Conservation (phyloP, 2,888 invertebrate genomes). For the Onchidella celtica region DNA sequence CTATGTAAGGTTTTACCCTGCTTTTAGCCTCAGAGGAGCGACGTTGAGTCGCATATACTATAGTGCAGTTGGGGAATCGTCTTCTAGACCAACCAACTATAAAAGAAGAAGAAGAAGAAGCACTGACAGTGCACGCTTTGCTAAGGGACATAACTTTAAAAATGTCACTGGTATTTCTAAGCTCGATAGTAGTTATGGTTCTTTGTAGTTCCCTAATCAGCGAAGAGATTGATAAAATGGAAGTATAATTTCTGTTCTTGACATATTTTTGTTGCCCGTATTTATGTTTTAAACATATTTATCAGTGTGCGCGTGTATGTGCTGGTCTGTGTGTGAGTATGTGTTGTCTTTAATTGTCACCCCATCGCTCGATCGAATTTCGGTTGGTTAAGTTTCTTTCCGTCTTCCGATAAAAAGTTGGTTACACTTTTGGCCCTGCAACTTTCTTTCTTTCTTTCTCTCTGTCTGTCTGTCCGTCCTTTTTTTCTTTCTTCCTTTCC, state of each 20-base stretch:
- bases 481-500: neutral
- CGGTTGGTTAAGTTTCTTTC: neutral
- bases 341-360: too few species aligned
- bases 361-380: neutral
- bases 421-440: neutral
- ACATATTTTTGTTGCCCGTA: neutral
- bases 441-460: neutral
- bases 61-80: too few species aligned
- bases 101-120: constrained; percentile 32
- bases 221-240: neutral
- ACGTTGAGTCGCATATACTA: too few species aligned
- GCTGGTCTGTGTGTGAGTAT: too few species aligned
- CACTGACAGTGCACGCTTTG: neutral
- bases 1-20: too few species aligned
- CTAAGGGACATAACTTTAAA: neutral
- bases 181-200: neutral
- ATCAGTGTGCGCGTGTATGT: too few species aligned
- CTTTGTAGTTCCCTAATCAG: neutral
- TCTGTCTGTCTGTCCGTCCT: neutral
- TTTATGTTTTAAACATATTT: neutral
- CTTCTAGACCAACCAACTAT: too few species aligned
- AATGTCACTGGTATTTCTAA: too few species aligned
- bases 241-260: neutral
- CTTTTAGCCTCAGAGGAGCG: too few species aligned
- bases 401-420: neutral